Evolutionary conservation across 2,888 invertebrate genomes (phyloP).

Genomic region (Oasisia sp.): DNA sequence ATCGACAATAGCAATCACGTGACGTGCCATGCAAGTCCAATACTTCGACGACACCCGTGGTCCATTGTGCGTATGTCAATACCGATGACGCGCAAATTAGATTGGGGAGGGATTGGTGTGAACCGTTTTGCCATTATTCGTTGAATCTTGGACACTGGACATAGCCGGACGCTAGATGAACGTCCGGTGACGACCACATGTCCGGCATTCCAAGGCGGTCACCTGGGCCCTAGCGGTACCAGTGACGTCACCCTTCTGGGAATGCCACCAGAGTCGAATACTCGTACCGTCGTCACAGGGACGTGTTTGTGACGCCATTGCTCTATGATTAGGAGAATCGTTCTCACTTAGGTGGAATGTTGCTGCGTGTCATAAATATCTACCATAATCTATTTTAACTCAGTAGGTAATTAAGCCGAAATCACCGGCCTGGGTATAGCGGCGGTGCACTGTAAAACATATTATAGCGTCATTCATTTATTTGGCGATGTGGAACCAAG

Average conservation of each 20-base stretch:
- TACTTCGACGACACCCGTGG: background rate
- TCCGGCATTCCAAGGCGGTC: background rate
- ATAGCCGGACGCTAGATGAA: background rate
- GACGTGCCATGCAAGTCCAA: background rate
- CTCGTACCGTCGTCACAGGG: background rate
- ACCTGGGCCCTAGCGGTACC: background rate
- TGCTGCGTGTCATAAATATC: too few relatives aligned
- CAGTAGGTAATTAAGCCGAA: too few relatives aligned
- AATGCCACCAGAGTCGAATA: background rate
- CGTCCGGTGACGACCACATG: background rate
- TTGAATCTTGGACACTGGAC: background rate
- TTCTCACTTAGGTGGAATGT: too few relatives aligned
- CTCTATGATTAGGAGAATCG: too few relatives aligned
- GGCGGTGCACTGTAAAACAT: too few relatives aligned
- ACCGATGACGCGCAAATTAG: background rate
- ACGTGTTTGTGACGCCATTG: background rate
- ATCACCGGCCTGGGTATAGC: too few relatives aligned
- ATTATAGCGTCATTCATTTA: too few relatives aligned
- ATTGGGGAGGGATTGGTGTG: conserved; percentile 2
- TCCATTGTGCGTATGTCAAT: background rate
- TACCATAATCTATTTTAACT: too few relatives aligned
- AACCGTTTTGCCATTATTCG: background rate
- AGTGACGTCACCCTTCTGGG: background rate
- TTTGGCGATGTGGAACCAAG: too few relatives aligned
- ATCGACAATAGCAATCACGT: background rate